These are phyloP conservation scores for Erythrolamprus reginae DNA, from an alignment of 2,113 vertebrate species.

Conservation along the genomic window DNA sequence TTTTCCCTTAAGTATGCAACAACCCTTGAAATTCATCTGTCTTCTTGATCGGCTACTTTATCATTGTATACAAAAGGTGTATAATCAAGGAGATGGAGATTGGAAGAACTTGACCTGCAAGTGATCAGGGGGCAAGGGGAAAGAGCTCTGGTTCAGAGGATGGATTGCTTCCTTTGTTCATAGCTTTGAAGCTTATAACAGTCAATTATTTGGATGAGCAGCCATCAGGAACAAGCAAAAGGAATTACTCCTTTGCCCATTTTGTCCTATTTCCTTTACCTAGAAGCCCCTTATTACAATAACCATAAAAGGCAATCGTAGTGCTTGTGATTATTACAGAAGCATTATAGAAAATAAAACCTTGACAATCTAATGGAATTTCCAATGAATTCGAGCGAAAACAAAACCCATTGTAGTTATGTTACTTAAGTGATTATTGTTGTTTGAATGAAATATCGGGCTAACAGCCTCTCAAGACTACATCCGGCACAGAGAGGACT, in stretches of 20 bases:
- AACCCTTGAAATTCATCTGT: not conserved
- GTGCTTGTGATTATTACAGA: constrained; percentile 17
- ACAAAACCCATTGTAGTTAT: constrained; percentile 5
- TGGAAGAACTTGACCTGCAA: constrained; percentile 20
- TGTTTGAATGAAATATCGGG: constrained; percentile 38
- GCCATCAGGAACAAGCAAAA: constrained; percentile 1
- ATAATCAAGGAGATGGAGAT: constrained; percentile 3
- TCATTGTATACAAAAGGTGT: not conserved
- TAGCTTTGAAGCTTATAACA: constrained; percentile 4
- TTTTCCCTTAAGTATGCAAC: not conserved
- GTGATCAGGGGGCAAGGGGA: not conserved
- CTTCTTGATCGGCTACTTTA: constrained; percentile 3
- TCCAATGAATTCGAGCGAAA: not conserved
- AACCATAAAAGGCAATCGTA: constrained; percentile 9
- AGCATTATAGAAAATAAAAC: not conserved
- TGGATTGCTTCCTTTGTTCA: constrained; percentile 20
- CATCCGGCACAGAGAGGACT: constrained; percentile 40
- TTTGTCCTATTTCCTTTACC: not conserved
- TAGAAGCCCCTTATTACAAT: not conserved
- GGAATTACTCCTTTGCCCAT: not conserved
- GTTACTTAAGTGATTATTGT: constrained; percentile 47
- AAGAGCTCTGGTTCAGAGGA: not conserved
- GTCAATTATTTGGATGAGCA: constrained; percentile 28
- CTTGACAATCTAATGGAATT: not conserved
- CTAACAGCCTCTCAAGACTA: not conserved